Base-by-base conservation (phyloP, 2,888 invertebrate genomes). In the Himalopsyche japonica region DNA sequence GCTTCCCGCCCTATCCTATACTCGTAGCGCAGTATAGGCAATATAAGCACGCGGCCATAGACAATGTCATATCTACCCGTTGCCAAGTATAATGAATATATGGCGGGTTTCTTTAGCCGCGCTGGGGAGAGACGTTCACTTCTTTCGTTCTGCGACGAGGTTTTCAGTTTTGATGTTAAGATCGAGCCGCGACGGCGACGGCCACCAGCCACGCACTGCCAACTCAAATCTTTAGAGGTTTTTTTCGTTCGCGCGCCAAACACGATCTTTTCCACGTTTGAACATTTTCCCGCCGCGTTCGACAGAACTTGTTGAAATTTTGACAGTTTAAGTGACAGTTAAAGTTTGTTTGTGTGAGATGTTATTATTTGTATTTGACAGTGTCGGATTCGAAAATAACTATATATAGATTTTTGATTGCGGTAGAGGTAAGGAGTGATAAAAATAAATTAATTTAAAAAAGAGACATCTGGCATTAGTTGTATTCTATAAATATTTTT, bases 31-130 rank as follows among this genome's bases (percentile, higher is more conserved):
- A 70, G 70, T 70, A 27, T 70, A 70, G 12, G 27, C 70, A 70
- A 70, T 27, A 27, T 70, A 70, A 70, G 70, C 70, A 70, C 70
- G 70, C 70, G 70, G 70, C 70, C 70, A 70, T 57, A 76, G 86
- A 88, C 92, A 91, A 82, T 86, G 87, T 87, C 92, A 91, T 91
- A 90, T 86, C 79, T 88, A 82, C 88, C 86, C 88, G 91, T 91
- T 91, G 91, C 89, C 89, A 89, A 90, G 90, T 90, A 84, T 87
- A 87, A 86, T 85, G 86, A 85, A 86, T 86, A 84, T 85, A 82
- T 85, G 87, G 87, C 34, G 80, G 64, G 83, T 77, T 84, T 84
- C 83, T 84, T 83, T 81, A 32, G 57, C 80, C 49, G 70, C 70
- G 70, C 70, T 70, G 70, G 70, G 81, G 79, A 47, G 79, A 70